Evolutionary conservation across 2,797 vertebrate species (phyloP), one percentile per base, ranked within the genome.

Genomic region (Protonibea diacanthus): DNA sequence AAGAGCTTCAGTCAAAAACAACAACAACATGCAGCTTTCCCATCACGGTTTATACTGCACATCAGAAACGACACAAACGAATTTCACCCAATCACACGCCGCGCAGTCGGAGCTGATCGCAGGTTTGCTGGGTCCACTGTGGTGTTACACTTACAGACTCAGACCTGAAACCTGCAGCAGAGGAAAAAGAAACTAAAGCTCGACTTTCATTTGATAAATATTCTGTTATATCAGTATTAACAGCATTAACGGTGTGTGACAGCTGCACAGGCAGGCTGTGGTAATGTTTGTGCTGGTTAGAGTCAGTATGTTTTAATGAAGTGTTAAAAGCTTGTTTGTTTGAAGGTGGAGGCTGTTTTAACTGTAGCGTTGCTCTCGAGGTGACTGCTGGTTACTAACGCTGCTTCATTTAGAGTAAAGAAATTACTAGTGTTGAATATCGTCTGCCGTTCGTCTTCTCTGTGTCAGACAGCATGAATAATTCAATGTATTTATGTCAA

Each of bases 381-480:
- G 27, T 27, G 59, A 13, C 8, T 27, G 14, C 47, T 27, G 18
- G 59, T 45, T 23, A 21, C 55, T 29, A 27, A 10, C 1, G 1
- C 33, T 13, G 53, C 33, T 64, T 29, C 52, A 68, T 75, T 60
- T 70, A 65, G 18, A 60, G 13, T 2, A 42, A 71, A 48, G 65
- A 80, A 56, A 56, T 56, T 18, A 53, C 55, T 7, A 33, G 29
- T 33, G 29, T 33, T 33, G 29, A 33, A 33, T 7, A 33, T 33
- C 29, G 29, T 7, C 6, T 7, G 8, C 29, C 29, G 8, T 33
- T 33, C 29, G 29, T 33, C 29, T 33, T 33, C 29, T 33, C 29
- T 42, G 10, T 42, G 40, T 42, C 10, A 10, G 6, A 42, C 40
- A 42, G 4, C 58, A 80, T 82, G 58, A 87, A 82, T 80, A 72